phyloP scores from a whole-genome alignment of 2,888 invertebrate species.

The Noctua pronuba region DNA sequence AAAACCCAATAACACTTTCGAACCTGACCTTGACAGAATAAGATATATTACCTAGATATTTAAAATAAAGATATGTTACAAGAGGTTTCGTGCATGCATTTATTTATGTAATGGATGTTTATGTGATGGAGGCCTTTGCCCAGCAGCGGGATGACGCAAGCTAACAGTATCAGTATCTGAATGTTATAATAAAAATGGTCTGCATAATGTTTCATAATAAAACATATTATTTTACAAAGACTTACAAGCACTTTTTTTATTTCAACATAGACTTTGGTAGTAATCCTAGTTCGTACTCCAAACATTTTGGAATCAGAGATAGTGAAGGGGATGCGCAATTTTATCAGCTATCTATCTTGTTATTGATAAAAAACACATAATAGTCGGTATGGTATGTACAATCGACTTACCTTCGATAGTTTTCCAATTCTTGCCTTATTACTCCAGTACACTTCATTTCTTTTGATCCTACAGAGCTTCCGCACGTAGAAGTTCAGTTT shows the following conservation, averaged over 20 bases:
- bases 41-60: background rate
- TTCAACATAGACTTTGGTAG: background rate
- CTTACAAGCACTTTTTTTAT: background rate
- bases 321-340: background rate
- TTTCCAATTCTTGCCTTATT: background rate
- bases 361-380: background rate
- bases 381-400: background rate
- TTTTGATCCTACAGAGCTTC: background rate
- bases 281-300: background rate
- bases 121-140: too few species aligned
- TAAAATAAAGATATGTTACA: background rate
- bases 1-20: background rate
- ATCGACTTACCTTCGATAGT: background rate
- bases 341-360: background rate
- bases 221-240: background rate
- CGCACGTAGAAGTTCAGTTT: background rate
- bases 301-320: background rate
- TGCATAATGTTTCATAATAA: background rate
- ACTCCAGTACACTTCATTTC: background rate
- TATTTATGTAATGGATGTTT: background rate
- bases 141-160: too few species aligned
- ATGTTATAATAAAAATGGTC: background rate
- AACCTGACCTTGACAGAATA: background rate
- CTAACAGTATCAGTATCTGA: too few species aligned
- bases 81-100: too few species aligned